Evolutionary conservation across 2,797 vertebrate genomes (phyloP).

Genomic region (Lindbergichthys nudifrons): DNA sequence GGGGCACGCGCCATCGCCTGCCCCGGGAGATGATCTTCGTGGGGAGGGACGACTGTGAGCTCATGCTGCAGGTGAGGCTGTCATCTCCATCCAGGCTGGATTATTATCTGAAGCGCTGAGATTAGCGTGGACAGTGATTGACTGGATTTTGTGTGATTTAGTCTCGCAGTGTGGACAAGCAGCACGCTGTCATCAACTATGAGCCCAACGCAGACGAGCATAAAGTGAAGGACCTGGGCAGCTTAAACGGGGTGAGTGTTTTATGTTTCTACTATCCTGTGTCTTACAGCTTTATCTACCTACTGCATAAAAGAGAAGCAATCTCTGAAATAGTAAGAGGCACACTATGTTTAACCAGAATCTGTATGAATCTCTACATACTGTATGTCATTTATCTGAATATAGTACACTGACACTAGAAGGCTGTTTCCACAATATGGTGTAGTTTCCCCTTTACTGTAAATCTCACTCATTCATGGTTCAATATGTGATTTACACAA

Average conservation of each 20-base stretch:
- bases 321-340: neutral
- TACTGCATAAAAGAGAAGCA: neutral
- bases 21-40: conserved; percentile 99
- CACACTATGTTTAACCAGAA: neutral
- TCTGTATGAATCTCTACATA: neutral
- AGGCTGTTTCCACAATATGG: neutral
- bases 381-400: neutral
- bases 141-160: conserved; percentile 74
- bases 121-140: conserved; percentile 53
- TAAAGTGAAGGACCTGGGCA: conserved; percentile 96
- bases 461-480: neutral
- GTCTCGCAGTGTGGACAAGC: conserved; percentile 98
- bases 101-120: conserved; percentile 32
- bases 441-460: no score
- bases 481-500: neutral
- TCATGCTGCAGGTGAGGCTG: conserved; percentile 95
- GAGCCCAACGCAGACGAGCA: conserved; percentile 91
- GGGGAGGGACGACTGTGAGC: conserved; percentile 97
- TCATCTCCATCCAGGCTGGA: conserved; percentile 10
- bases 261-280: neutral
- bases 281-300: neutral
- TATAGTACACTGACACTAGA: neutral
- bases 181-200: conserved; percentile 98
- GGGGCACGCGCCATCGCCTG: conserved; percentile 95
- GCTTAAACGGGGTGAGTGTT: conserved; percentile 93